phyloP scores from a whole-genome alignment of 2,888 invertebrate species.

The Xanthorhoe spadicearia region DNA sequence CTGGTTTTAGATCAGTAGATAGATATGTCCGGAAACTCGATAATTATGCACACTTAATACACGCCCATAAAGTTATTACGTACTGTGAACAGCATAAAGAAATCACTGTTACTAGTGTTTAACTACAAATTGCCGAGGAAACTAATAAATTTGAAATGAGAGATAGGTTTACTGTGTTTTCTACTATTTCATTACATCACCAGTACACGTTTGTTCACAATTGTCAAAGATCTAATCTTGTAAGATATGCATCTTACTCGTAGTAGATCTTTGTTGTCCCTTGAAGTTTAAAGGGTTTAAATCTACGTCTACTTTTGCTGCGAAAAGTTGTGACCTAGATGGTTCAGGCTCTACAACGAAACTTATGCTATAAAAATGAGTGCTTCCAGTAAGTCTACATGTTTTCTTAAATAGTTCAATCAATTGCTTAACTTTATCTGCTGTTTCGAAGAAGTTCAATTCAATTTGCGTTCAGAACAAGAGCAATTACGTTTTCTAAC shows the following conservation, averaged over 20 bases:
- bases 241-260: too few relatives aligned
- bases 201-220: not conserved
- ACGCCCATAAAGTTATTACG: not conserved
- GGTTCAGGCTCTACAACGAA: too few relatives aligned
- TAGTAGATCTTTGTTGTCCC: too few relatives aligned
- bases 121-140: not conserved
- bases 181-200: not conserved
- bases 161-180: not conserved
- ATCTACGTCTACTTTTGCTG: too few relatives aligned
- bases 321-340: too few relatives aligned
- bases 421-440: too few relatives aligned
- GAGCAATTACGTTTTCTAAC: constrained; percentile 18
- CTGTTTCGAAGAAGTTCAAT: not conserved
- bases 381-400: too few relatives aligned
- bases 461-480: constrained; percentile 1
- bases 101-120: not conserved
- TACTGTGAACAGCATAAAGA: not conserved
- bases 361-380: too few relatives aligned
- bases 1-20: not conserved
- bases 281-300: too few relatives aligned
- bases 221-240: not conserved
- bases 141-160: not conserved
- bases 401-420: too few relatives aligned
- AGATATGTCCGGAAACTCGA: not conserved
- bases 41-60: not conserved